Conservation (phyloP, 37 sponge, comb jelly and placozoan genomes). For the Cliona cf. orientalis region DNA sequence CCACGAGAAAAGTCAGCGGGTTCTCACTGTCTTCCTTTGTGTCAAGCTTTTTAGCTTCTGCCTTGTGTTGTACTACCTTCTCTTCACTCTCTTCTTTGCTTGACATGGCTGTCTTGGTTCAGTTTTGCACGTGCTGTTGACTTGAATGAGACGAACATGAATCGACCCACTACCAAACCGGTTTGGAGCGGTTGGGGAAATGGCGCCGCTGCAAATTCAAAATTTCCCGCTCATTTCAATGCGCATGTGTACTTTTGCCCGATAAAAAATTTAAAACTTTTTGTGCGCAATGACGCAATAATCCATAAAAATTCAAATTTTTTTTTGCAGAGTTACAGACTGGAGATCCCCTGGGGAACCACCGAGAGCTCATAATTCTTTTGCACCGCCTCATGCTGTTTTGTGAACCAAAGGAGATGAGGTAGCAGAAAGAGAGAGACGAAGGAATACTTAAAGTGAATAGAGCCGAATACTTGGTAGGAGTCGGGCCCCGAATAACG, state of each 20-base stretch:
- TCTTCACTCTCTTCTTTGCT: neutral
- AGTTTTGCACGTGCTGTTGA: neutral
- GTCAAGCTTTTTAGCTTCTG: slow-evolving; percentile 51
- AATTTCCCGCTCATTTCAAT: neutral
- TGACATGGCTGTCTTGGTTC: neutral
- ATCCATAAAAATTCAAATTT: too few species aligned
- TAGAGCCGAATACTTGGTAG: neutral
- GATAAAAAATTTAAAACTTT: too few species aligned
- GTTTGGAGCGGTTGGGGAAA: neutral
- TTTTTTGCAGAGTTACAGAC: too few species aligned
- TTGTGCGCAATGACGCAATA: too few species aligned
- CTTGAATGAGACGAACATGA: neutral
- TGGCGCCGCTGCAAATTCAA: neutral
- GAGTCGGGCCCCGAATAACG: slow-evolving; percentile 2
- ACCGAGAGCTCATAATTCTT: too few species aligned
- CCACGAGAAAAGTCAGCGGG: neutral
- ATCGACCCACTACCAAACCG: neutral
- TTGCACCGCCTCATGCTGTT: too few species aligned
- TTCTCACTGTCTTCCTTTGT: slow-evolving; percentile 73
- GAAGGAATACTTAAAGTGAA: too few species aligned
- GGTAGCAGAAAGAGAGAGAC: too few species aligned
- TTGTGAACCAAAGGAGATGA: too few species aligned
- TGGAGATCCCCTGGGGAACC: too few species aligned
- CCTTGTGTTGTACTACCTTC: neutral
- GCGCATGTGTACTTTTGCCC: neutral